These are phyloP conservation scores for Lontra canadensis DNA, from an alignment of 2,113 vertebrate genomes.

Conservation along the genomic window DNA sequence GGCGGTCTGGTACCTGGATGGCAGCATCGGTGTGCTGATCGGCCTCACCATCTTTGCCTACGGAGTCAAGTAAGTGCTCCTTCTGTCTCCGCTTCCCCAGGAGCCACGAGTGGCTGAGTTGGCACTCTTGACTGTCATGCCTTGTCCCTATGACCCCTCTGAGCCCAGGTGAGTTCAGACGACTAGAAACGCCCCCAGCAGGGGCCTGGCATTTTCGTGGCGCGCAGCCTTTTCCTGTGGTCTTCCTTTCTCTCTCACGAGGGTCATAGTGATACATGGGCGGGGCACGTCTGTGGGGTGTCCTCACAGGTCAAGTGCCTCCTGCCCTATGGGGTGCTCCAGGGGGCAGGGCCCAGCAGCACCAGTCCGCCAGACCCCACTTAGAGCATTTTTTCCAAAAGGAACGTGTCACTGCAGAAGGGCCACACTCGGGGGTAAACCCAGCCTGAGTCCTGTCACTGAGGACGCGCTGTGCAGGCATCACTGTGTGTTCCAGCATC, in stretches of 20 bases:
- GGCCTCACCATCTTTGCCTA: conserved; percentile 97
- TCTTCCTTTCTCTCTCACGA: neutral
- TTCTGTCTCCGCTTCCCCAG: neutral
- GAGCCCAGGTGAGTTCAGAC: neutral
- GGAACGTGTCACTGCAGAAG: neutral
- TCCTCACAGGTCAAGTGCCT: neutral
- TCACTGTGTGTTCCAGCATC: neutral
- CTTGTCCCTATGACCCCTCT: neutral
- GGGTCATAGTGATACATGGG: neutral
- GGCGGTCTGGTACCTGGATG: conserved; percentile 96
- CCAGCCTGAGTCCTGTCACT: neutral
- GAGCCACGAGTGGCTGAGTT: accelerated
- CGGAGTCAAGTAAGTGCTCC: conserved; percentile 93
- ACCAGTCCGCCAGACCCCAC: neutral
- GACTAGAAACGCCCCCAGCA: neutral
- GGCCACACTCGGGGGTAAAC: accelerated
- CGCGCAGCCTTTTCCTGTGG: neutral
- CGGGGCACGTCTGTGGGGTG: neutral
- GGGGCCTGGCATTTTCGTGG: neutral
- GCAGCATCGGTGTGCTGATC: conserved; percentile 94
- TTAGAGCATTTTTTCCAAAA: neutral
- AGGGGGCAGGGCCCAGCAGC: neutral
- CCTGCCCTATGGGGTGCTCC: too few relatives aligned
- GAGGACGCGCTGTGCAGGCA: neutral
- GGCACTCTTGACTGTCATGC: neutral